Conservation (phyloP, 2,888 invertebrate genomes). For the Conistra vaccinii region DNA sequence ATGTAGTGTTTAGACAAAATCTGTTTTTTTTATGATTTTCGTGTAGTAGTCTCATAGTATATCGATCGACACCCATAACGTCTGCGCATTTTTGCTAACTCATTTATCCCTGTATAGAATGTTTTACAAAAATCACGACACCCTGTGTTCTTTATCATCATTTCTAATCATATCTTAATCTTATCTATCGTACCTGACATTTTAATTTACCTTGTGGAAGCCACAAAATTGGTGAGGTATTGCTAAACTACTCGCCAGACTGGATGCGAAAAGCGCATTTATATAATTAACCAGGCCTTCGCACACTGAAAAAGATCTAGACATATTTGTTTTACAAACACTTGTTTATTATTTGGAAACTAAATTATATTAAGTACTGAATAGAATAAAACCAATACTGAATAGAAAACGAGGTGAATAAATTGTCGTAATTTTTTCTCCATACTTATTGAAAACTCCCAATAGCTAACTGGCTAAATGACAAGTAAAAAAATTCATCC, state of each 20-base stretch:
- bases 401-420: too few species aligned
- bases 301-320: constrained; percentile 19
- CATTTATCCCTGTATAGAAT: too few species aligned
- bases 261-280: constrained; percentile 14
- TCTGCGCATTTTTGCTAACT: too few species aligned
- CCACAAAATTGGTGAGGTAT: constrained; percentile 22
- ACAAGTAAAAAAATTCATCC: neutral
- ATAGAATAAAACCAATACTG: neutral
- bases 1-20: too few species aligned
- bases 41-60: neutral
- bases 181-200: neutral
- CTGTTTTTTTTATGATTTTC: too few species aligned
- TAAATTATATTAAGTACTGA: neutral
- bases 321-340: neutral
- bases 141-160: neutral
- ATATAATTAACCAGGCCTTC: constrained; percentile 14
- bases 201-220: neutral
- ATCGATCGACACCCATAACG: neutral
- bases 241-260: constrained; percentile 1
- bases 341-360: neutral
- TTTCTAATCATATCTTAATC: neutral
- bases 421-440: neutral
- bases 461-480: neutral
- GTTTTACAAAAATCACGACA: neutral
- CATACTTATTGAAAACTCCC: neutral